Percentiles rank a stretch among this genome's conserved stretches.
phyloP scores from a whole-genome alignment of 64 coral and sea anemone species.

The Dendrophyllia cribrosa region DNA sequence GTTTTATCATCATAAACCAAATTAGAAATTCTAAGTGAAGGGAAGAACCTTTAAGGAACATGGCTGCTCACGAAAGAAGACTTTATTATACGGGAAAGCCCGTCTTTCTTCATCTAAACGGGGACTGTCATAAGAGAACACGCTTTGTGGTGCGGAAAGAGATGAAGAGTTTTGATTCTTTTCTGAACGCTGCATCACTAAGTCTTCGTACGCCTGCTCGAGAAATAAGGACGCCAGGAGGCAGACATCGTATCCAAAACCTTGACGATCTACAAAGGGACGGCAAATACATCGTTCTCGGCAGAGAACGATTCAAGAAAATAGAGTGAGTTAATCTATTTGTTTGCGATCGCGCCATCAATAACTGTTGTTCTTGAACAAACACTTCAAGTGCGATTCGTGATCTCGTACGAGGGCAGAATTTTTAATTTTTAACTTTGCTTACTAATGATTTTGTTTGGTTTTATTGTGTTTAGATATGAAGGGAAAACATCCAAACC shows the following conservation, averaged over 20 bases:
- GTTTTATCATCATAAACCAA: background rate
- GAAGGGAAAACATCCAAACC: conserved; percentile 9
- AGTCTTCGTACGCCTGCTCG: conserved; percentile 35
- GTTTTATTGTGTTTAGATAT: background rate
- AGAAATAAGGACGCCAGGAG: conserved; percentile 59
- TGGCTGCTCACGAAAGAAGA: conserved; percentile 39
- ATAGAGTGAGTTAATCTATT: conserved; percentile 32
- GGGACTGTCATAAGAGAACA: conserved; percentile 1
- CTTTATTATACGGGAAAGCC: conserved; percentile 37
- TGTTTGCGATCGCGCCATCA: conserved; percentile 11
- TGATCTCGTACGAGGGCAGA: background rate
- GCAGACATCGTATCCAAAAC: conserved; percentile 36
- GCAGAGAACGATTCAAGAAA: conserved; percentile 58
- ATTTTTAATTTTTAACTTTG: background rate
- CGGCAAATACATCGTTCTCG: conserved; percentile 47
- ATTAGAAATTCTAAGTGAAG: conserved; percentile 25
- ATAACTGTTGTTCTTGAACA: background rate
- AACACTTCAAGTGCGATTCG: background rate
- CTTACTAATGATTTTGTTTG: background rate
- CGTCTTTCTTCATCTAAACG: conserved; percentile 12
- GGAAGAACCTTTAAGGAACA: background rate
- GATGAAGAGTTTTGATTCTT: conserved; percentile 26
- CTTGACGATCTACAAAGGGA: conserved; percentile 36
- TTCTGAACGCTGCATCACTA: background rate
- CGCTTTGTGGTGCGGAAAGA: background rate